Evolutionary conservation across 2,797 vertebrate genomes (phyloP).

Genomic region (Cuniculus paca): DNA sequence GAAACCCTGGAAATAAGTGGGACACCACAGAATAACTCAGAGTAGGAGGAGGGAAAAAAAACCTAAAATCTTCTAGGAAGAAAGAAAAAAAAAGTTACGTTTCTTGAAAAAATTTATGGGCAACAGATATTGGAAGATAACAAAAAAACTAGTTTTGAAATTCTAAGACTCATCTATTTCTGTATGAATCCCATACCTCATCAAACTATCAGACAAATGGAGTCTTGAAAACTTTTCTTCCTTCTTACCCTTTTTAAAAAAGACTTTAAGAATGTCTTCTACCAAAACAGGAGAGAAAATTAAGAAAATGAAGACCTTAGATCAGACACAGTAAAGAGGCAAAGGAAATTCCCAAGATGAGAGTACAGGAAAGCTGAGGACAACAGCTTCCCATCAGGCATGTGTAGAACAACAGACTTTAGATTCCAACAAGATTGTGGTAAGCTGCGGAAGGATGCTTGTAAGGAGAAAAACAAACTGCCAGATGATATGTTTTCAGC

Average conservation of each 20-base stretch:
- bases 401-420: neutral
- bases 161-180: neutral
- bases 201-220: neutral
- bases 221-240: conserved; percentile 5
- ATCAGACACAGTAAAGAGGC: neutral
- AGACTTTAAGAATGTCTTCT: neutral
- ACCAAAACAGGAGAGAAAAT: neutral
- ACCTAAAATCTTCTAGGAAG: neutral
- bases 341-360: neutral
- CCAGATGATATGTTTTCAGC: neutral
- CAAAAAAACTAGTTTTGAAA: neutral
- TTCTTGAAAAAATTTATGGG: neutral
- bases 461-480: neutral
- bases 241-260: neutral
- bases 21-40: neutral
- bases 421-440: neutral
- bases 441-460: neutral
- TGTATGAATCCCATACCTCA: neutral
- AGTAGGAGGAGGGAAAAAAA: fast-evolving
- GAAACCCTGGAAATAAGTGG: neutral
- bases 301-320: neutral
- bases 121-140: neutral
- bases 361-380: neutral
- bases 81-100: neutral
- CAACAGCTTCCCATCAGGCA: neutral